phyloP scores from a whole-genome alignment of 1,140 invertebrate genomes.

The Tetramorium simillimum region DNA sequence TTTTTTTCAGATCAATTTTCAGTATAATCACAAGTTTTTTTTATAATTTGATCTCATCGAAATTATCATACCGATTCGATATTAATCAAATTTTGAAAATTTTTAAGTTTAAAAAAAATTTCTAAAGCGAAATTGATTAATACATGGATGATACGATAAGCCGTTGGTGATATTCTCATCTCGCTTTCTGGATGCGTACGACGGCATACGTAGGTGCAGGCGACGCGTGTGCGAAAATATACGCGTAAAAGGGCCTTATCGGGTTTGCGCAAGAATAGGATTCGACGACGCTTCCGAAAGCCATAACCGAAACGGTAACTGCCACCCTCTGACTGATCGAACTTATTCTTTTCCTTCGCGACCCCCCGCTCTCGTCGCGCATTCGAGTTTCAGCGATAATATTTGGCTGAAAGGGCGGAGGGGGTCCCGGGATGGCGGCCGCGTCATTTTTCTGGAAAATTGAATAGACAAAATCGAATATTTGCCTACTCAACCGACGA shows the following conservation, averaged over 20 bases:
- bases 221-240: conserved; percentile 75
- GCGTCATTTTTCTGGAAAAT: conserved; percentile 82
- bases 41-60: not conserved
- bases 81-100: not conserved
- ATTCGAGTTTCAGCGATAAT: conserved; percentile 73
- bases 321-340: conserved; percentile 84
- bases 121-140: not conserved
- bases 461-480: conserved; percentile 82
- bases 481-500: conserved; percentile 68
- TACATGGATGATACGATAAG: not conserved
- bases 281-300: conserved; percentile 85
- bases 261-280: conserved; percentile 86
- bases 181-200: conserved; percentile 23
- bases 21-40: not conserved
- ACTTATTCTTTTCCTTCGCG: conserved; percentile 82
- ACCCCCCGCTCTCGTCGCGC: conserved; percentile 53
- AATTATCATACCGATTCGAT: not conserved
- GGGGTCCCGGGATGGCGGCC: conserved; percentile 31
- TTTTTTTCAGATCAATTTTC: not conserved
- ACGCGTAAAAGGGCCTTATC: conserved; percentile 84
- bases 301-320: conserved; percentile 86
- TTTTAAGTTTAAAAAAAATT: conserved; percentile 3
- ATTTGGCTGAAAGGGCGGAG: conserved; percentile 45
- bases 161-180: not conserved
- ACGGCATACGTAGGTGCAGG: not conserved